A percentile compares a stretch with the other conserved stretches of the same genome.
phyloP scores from a whole-genome alignment of 2,113 vertebrate genomes.

The Centrocercus urophasianus region DNA sequence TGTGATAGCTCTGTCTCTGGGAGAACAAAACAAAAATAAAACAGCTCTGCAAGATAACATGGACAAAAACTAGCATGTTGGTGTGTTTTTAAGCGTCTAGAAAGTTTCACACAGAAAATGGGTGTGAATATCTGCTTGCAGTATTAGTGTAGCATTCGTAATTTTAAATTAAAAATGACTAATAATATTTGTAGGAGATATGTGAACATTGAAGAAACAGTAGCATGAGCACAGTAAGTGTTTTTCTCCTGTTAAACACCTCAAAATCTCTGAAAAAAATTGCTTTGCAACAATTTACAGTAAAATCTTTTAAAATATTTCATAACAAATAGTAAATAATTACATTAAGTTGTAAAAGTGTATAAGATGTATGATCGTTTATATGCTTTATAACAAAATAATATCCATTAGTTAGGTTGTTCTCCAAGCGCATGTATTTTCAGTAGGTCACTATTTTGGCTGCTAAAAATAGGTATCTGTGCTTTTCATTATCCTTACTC shows the following conservation, averaged over 20 bases:
- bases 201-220: neutral
- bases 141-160: neutral
- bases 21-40: constrained; percentile 26
- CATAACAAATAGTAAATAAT: neutral
- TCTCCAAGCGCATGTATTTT: neutral
- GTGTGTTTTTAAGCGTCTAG: neutral
- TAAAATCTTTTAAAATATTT: neutral
- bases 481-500: neutral
- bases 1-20: neutral
- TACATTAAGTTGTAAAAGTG: neutral
- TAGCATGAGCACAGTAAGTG: neutral
- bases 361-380: neutral
- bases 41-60: neutral
- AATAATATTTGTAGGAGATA: neutral
- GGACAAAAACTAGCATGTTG: neutral
- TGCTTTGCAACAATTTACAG: neutral
- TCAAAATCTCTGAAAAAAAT: neutral
- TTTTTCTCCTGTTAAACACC: neutral
- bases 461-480: neutral
- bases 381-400: neutral
- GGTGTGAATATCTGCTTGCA: neutral
- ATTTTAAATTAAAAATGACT: neutral
- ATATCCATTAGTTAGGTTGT: neutral
- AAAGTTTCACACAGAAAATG: neutral
- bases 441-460: neutral